These are phyloP conservation scores for Orchesella cincta DNA, from an alignment of 1,140 invertebrate genomes.

Conservation along the genomic window DNA sequence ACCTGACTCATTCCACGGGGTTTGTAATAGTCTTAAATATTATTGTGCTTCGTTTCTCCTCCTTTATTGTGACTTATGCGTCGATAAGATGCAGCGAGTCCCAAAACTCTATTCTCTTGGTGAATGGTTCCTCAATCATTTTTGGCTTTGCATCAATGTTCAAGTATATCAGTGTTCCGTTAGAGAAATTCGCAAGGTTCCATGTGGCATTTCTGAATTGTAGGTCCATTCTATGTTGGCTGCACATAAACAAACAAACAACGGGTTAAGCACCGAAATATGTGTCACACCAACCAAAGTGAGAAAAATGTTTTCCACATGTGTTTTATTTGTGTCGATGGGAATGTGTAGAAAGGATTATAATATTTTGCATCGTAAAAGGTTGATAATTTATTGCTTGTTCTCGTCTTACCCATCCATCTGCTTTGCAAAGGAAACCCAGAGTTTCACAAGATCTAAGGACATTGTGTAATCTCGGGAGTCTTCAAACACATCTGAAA, in stretches of 20 bases:
- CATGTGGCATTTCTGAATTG: slow-evolving; percentile 32
- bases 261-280: too few species aligned
- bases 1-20: too few species aligned
- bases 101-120: slow-evolving; percentile 36
- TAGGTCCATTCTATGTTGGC: slow-evolving; percentile 18
- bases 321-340: too few species aligned
- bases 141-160: slow-evolving; percentile 31
- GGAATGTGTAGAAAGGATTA: too few species aligned
- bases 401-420: too few species aligned
- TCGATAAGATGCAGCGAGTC: slow-evolving; percentile 21
- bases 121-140: slow-evolving; percentile 38
- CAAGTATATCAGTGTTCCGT: slow-evolving; percentile 26
- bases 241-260: too few species aligned
- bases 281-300: too few species aligned
- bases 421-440: slow-evolving; percentile 40
- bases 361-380: too few species aligned
- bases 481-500: slow-evolving; percentile 34
- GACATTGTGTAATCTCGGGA: slow-evolving; percentile 47
- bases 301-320: too few species aligned
- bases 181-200: slow-evolving; percentile 7
- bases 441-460: slow-evolving; percentile 39
- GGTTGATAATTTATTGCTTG: too few species aligned
- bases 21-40: too few species aligned
- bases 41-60: too few species aligned
- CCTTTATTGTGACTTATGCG: neutral